Evolutionary conservation across 37 sponge, comb jelly and placozoan species (phyloP).

Genomic region (Petrosia ficiformis): DNA sequence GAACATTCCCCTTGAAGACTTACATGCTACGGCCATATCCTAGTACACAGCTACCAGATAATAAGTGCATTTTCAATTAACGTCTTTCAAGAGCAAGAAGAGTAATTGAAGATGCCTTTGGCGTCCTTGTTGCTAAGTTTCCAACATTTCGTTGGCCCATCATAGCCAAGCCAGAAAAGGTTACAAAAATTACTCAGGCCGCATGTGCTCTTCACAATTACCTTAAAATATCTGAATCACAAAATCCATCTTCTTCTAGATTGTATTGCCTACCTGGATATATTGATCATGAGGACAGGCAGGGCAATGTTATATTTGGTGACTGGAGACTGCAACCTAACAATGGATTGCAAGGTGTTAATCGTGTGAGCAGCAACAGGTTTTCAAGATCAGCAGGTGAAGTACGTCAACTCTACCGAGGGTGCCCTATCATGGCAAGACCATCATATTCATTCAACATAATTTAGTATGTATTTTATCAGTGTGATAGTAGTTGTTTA

Average conservation of each 20-base stretch:
- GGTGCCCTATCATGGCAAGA: too few relatives aligned
- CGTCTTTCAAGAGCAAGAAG: slow-evolving; percentile 21
- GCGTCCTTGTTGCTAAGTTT: slow-evolving; percentile 27
- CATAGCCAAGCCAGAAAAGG: neutral
- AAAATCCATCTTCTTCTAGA: neutral
- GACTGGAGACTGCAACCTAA: neutral
- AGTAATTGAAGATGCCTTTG: slow-evolving; percentile 43
- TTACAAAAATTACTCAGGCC: neutral
- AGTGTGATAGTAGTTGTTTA: neutral
- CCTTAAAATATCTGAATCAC: neutral
- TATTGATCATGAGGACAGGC: neutral
- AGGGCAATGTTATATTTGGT: neutral
- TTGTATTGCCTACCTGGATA: neutral
- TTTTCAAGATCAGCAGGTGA: neutral
- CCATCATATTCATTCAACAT: too few relatives aligned
- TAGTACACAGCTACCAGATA: slow-evolving; percentile 18
- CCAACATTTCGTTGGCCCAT: neutral
- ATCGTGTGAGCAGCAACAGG: neutral
- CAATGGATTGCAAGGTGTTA: neutral
- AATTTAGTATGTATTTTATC: too few relatives aligned
- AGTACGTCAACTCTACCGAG: too few relatives aligned
- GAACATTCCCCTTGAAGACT: slow-evolving; percentile 28
- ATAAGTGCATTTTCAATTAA: slow-evolving; percentile 20
- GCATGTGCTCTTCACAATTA: neutral
- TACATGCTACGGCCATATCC: slow-evolving; percentile 32